Evolutionary conservation across 2,888 invertebrate species (phyloP), one percentile per base, ranked within the genome.

Genomic region (Apotomis betuletana): DNA sequence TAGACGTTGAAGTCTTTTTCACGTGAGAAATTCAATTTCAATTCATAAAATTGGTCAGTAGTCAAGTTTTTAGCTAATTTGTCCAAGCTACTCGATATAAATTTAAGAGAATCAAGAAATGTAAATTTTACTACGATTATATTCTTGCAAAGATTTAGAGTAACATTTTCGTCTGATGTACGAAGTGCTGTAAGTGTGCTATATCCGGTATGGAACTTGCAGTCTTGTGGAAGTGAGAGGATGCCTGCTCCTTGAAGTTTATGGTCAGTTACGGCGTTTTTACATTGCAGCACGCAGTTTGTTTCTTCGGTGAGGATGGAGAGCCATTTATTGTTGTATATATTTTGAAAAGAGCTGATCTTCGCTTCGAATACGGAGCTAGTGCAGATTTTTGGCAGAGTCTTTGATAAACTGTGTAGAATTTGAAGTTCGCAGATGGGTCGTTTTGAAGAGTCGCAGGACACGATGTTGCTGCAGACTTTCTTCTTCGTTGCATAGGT

Each of bases 171-270:
- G 44, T 54, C 60, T 3, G 65, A 46, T 0, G 15, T 12, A 41
- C 60, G 52, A n/a, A 51, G 64, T 41, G 64, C 63, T 38, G 69
- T 36, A 10, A 70, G 9, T 3, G 69, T 70, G 27, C 63, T 70
- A 9, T 63, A 70, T 36, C 63, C 69, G 0, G 70, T 67, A n/a
- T 70, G 61, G 3, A 70, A 46, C 44, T 65, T 70, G 13, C 70
- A 61, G 8, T 67, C 61, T 36, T 46, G 15, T n/a, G 41, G 44
- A 10, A 65, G 44, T 6, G 57, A 49, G 4, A 70, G 5, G 15
- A 69, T 52, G 12, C 54, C 68, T 15, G 60, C 59, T 36, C 68
- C 68, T 69, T 69, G 13, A 5, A 69, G n/a, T 15, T 15, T 61
- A 4, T 61, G 61, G n/a, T 70, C 15, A 15, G 65, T 46, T 27